Evolutionary conservation across 2,888 invertebrate genomes (phyloP), one percentile per base, ranked within the genome.

Genomic region (Hypselothyrea guttata): DNA sequence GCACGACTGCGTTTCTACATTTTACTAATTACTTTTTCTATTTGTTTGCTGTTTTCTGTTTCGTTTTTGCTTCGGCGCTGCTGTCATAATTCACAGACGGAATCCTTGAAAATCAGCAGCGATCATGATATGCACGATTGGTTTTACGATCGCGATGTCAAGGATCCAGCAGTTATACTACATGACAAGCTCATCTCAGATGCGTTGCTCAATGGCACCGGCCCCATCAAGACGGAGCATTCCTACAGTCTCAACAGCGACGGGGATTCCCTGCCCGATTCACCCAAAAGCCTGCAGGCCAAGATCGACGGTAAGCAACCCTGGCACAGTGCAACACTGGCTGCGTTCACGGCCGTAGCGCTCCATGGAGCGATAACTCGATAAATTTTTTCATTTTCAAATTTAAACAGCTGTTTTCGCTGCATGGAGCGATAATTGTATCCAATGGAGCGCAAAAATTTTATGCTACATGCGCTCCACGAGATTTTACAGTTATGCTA

Each of bases 221-320:
- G 88, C 46, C 96, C 96, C 72, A 97, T 97, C 89, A 97, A 97
- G 91, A 94, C 95, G 65, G 97, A 97, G 90, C 97, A 97, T 92
- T 97, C 97, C 71, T 97, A 97, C 92, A 97, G 96, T 89, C 91
- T 94, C 49, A 93, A 93, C 75, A 94, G 94, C 72, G 94, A 94
- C 88, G 93, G 92, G 37, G 94, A 94, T 77, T 94, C 94, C 37
- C 89, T 93, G 79, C 94, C 94, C 40, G 92, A 93, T 68, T 94
- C 94, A 54, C 94, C 94, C 61, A 88, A 90, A 77, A 90, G 90
- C 83, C 90, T 92, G 87, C 92, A 93, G 91, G 91, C 93, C 91
- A 94, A 93, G 92, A 93, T 94, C 87, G 94, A 94, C 85, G 94
- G 94, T 94, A 86, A 90, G 91, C 88, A 28, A 37, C 16, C 1